phyloP scores from a whole-genome alignment of 2,113 vertebrate species.

The Haliaeetus leucogaster region DNA sequence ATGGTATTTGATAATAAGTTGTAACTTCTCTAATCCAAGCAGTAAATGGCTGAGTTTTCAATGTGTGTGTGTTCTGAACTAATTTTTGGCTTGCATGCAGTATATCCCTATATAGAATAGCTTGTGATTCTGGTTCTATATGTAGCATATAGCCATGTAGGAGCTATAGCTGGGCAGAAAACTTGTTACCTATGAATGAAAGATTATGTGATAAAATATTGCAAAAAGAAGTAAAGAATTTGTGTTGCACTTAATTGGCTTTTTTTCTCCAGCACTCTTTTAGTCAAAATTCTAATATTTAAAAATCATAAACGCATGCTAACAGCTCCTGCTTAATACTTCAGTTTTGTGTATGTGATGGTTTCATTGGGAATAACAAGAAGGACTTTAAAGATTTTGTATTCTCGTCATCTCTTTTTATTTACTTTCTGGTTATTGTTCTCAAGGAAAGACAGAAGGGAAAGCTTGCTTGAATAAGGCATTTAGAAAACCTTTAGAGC shows the following conservation, averaged over 20 bases:
- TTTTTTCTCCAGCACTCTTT: background rate
- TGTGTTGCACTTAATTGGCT: background rate
- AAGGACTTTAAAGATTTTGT: background rate
- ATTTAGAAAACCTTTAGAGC: background rate
- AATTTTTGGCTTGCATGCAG: background rate
- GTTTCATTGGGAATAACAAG: background rate
- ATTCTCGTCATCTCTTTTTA: background rate
- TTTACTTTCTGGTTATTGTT: background rate
- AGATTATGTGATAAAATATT: background rate
- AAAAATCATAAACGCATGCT: background rate
- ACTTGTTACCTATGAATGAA: background rate
- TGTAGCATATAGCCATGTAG: background rate
- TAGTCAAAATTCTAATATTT: background rate
- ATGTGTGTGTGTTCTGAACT: background rate
- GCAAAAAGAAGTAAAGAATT: background rate
- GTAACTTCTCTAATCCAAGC: background rate
- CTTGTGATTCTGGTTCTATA: background rate
- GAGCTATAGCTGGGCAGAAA: background rate
- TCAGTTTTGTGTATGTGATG: background rate
- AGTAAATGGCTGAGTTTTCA: background rate
- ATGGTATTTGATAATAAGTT: background rate
- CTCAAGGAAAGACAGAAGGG: background rate
- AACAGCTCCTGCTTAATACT: background rate
- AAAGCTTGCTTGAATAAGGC: background rate
- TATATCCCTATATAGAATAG: background rate